These are phyloP conservation scores for Hyphantria cunea DNA, from an alignment of 1,140 invertebrate species.

Conservation along the genomic window DNA sequence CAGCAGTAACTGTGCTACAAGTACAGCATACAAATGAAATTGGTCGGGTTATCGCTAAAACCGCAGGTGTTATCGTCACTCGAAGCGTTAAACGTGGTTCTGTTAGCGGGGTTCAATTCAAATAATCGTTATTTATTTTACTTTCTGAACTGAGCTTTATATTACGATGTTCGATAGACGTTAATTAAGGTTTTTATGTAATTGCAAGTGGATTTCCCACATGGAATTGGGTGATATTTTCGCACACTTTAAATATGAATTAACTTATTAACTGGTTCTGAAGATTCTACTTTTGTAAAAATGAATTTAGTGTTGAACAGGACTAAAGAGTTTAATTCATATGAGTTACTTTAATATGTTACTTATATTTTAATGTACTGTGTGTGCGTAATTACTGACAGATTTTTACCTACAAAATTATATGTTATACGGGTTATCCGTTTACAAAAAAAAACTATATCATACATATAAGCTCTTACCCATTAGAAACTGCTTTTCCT, in stretches of 20 bases:
- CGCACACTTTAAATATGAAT: neutral
- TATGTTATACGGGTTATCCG: too few relatives aligned
- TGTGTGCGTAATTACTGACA: neutral
- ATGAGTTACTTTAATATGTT: too few relatives aligned
- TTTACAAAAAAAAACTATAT: too few relatives aligned
- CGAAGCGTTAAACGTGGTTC: slow-evolving; percentile 27
- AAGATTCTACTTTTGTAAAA: neutral
- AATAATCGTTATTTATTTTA: slow-evolving; percentile 31
- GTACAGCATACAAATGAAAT: slow-evolving; percentile 37
- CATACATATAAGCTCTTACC: too few relatives aligned
- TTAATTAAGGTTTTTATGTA: slow-evolving; percentile 8
- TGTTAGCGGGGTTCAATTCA: slow-evolving; percentile 18
- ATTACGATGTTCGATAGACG: slow-evolving; percentile 4
- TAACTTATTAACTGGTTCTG: neutral
- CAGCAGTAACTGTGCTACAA: slow-evolving; percentile 29
- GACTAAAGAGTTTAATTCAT: neutral
- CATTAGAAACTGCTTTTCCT: too few relatives aligned
- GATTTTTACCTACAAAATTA: too few relatives aligned
- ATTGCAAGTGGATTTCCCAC: slow-evolving; percentile 4
- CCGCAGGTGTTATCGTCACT: slow-evolving; percentile 20
- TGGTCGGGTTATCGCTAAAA: slow-evolving; percentile 26
- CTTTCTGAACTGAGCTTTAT: slow-evolving; percentile 10
- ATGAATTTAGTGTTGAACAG: too few relatives aligned
- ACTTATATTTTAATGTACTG: too few relatives aligned
- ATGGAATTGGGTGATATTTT: neutral